These are phyloP conservation scores for Heliconius ethilla DNA, from an alignment of 2,888 invertebrate genomes.

Conservation along the genomic window DNA sequence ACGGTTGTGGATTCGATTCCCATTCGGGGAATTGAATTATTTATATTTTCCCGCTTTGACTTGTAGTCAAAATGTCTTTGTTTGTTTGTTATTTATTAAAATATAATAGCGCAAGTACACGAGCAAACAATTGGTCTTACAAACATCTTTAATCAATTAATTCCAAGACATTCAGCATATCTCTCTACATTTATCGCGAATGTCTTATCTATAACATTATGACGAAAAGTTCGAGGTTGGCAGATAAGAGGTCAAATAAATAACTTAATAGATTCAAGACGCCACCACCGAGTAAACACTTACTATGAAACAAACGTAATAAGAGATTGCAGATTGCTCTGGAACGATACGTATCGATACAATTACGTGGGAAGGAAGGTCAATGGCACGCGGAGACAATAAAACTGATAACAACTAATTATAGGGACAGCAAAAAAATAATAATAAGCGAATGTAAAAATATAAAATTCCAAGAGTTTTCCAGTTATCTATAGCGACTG, in stretches of 20 bases:
- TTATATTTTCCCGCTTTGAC: background rate
- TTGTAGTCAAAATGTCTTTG: too few species aligned
- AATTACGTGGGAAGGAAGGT: constrained; percentile 42
- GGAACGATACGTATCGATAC: background rate
- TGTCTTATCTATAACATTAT: background rate
- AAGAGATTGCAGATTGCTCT: constrained; percentile 30
- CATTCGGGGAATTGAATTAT: background rate
- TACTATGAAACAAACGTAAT: constrained; percentile 14
- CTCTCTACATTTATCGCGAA: background rate
- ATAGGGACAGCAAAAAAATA: constrained; percentile 23
- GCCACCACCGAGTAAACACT: constrained; percentile 8
- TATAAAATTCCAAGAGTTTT: constrained; percentile 32
- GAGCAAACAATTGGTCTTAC: background rate
- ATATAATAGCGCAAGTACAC: background rate
- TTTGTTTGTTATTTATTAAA: background rate
- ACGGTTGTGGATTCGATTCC: background rate
- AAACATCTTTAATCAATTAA: background rate
- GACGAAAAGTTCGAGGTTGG: constrained; percentile 33
- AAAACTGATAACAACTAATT: constrained; percentile 39
- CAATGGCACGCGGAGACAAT: constrained; percentile 43
- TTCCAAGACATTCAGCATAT: background rate
- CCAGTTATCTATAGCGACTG: constrained; percentile 23
- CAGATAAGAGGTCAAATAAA: constrained; percentile 37
- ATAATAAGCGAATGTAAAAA: constrained; percentile 35
- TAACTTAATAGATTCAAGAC: constrained; percentile 30